Evolutionary conservation across 64 coral and sea anemone species (phyloP).

Genomic region (Orbicella faveolata): DNA sequence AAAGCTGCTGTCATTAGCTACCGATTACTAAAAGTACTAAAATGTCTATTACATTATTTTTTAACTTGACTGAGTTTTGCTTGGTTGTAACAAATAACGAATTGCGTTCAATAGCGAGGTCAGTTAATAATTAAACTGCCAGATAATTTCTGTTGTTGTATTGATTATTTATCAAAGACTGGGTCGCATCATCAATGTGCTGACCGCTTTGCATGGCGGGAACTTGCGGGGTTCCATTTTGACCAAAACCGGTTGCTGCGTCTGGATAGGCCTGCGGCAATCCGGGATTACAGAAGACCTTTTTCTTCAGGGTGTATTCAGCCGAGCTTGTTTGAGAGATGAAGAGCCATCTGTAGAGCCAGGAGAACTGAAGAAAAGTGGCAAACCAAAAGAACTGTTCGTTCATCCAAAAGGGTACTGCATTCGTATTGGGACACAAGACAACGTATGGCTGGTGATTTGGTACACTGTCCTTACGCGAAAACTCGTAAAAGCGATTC

Average conservation of each 20-base stretch:
- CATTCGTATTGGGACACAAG: background rate
- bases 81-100: too few relatives aligned
- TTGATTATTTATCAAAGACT: background rate
- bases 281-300: constrained; percentile 10
- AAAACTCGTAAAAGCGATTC: constrained; percentile 1
- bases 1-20: too few relatives aligned
- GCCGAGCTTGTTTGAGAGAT: background rate
- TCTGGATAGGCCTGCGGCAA: background rate
- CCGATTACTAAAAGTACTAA: too few relatives aligned
- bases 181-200: background rate
- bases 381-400: constrained; percentile 54
- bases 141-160: constrained; percentile 10
- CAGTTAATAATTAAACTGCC: background rate
- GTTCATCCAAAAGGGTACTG: constrained; percentile 38
- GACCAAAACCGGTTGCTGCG: background rate
- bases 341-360: constrained; percentile 41
- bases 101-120: too few relatives aligned
- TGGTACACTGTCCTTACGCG: constrained; percentile 14
- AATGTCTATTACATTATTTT: too few relatives aligned
- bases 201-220: background rate
- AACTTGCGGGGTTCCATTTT: constrained; percentile 14
- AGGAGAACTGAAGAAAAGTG: constrained; percentile 43
- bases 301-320: constrained; percentile 33
- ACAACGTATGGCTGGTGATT: constrained; percentile 17
- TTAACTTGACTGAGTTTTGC: too few relatives aligned